A percentile compares a stretch with the other conserved stretches of the same genome.
These are phyloP conservation scores for Nasonia longicornis DNA, from an alignment of 1,140 invertebrate genomes.

Conservation along the genomic window DNA sequence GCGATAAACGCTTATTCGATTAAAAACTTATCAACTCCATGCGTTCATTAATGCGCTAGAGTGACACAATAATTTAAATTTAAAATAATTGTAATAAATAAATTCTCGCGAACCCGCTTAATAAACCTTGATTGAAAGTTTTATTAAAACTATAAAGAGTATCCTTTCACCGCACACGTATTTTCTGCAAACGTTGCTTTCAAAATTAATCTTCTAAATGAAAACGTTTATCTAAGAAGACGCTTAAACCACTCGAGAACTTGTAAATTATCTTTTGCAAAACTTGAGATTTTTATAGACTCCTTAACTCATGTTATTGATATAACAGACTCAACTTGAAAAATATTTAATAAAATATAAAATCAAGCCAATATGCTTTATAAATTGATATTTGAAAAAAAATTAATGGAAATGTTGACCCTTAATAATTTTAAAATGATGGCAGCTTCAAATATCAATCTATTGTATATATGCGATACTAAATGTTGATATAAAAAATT, in stretches of 20 bases:
- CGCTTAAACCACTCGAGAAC: slow-evolving; percentile 44
- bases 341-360: background rate
- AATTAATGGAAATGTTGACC: slow-evolving; percentile 12
- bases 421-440: slow-evolving; percentile 27
- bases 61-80: slow-evolving; percentile 43
- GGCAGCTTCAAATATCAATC: slow-evolving; percentile 33
- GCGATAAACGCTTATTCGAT: slow-evolving; percentile 31
- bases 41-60: slow-evolving; percentile 38
- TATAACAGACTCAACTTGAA: slow-evolving; percentile 1
- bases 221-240: slow-evolving; percentile 41
- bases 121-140: slow-evolving; percentile 26
- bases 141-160: slow-evolving; percentile 47
- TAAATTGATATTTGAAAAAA: background rate
- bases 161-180: slow-evolving; percentile 56
- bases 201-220: slow-evolving; percentile 16
- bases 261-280: slow-evolving; percentile 37
- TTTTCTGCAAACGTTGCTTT: slow-evolving; percentile 11
- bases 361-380: slow-evolving; percentile 24
- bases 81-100: slow-evolving; percentile 42
- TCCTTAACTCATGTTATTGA: slow-evolving; percentile 39
- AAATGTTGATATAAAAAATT: slow-evolving; percentile 22
- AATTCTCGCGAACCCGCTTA: slow-evolving; percentile 17
- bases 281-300: slow-evolving; percentile 61
- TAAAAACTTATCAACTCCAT: slow-evolving; percentile 28
- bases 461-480: slow-evolving; percentile 7